Conservation (phyloP, 2,113 vertebrate species). For the Brachyhypopomus gauderio region DNA sequence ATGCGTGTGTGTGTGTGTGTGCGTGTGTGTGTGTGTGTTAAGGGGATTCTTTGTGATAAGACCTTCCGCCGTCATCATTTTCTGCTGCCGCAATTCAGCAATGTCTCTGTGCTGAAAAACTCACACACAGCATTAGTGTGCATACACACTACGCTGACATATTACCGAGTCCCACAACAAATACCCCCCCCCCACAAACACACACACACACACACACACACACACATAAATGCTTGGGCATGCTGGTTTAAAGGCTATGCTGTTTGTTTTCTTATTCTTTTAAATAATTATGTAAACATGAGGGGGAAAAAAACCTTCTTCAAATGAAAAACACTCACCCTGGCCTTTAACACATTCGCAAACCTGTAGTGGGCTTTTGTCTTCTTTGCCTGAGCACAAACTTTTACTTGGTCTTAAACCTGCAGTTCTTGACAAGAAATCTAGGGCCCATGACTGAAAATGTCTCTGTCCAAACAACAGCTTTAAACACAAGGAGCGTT, state of each 20-base stretch:
- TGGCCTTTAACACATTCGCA: neutral
- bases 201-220: too few relatives aligned
- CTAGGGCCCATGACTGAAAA: neutral
- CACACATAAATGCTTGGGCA: too few relatives aligned
- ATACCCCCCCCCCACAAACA: too few relatives aligned
- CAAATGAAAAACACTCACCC: neutral
- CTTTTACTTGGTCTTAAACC: neutral
- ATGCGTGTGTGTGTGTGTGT: constrained; percentile 26
- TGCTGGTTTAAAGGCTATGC: constrained; percentile 1
- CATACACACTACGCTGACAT: neutral
- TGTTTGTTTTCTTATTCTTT: neutral
- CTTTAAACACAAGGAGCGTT: constrained; percentile 4
- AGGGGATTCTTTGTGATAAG: constrained; percentile 62
- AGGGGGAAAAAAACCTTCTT: too few relatives aligned
- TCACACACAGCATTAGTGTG: constrained; percentile 12
- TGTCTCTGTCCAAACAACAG: neutral
- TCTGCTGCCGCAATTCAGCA: constrained; percentile 62
- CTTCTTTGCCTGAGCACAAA: too few relatives aligned
- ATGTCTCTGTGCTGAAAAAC: constrained; percentile 17
- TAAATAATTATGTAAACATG: neutral
- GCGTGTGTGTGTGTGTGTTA: constrained; percentile 39
- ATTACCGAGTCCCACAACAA: too few relatives aligned
- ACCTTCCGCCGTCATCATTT: constrained; percentile 68
- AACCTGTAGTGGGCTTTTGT: too few relatives aligned
- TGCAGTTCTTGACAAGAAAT: neutral